These are phyloP conservation scores for Cepaea nemoralis DNA, from an alignment of 1,140 invertebrate genomes.

Conservation along the genomic window DNA sequence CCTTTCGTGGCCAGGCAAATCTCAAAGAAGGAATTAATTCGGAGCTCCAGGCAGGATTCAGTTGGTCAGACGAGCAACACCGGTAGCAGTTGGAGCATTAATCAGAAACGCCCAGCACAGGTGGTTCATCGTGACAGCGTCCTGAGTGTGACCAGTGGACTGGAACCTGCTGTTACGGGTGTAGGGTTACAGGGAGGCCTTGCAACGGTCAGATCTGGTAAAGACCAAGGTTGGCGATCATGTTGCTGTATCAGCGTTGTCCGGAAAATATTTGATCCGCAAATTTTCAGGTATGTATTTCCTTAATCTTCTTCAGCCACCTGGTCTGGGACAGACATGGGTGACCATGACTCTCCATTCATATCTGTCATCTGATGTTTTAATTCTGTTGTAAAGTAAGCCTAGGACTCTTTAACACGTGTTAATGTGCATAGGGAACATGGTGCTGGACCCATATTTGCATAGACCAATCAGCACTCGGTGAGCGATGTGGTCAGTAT, in stretches of 20 bases:
- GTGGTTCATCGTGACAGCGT: neutral
- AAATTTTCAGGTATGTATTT: neutral
- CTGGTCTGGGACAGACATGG: too few species aligned
- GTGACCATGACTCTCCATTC: too few species aligned
- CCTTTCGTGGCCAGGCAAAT: neutral
- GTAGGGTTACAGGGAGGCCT: neutral
- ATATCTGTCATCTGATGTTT: too few species aligned
- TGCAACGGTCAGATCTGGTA: neutral
- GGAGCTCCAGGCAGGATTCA: neutral
- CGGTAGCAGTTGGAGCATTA: slow-evolving; percentile 7
- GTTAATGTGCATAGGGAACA: too few species aligned
- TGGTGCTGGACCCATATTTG: too few species aligned
- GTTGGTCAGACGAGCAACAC: neutral
- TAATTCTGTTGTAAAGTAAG: too few species aligned
- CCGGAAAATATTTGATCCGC: neutral
- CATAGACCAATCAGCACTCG: too few species aligned
- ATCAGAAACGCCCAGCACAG: neutral
- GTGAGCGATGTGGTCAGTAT: too few species aligned
- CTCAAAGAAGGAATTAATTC: neutral
- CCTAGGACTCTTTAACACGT: too few species aligned
- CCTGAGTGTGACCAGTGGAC: neutral
- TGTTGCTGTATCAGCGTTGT: neutral
- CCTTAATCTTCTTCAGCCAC: too few species aligned
- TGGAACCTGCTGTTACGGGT: neutral
- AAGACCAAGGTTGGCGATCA: neutral